Evolutionary conservation across 2,797 vertebrate genomes (phyloP), one percentile per base, ranked within the genome.

Genomic region (Phataginus tricuspis): DNA sequence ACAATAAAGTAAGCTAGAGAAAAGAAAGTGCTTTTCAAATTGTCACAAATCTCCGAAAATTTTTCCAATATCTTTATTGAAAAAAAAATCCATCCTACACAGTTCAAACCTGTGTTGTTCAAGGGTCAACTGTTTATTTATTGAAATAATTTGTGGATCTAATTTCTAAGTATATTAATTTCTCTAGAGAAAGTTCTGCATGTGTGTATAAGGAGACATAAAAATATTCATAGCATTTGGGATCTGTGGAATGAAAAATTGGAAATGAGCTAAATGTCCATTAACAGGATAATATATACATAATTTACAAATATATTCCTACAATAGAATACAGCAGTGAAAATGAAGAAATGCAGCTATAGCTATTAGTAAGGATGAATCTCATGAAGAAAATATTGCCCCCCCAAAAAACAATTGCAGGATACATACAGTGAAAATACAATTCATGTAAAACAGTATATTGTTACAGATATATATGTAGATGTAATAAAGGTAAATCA

Each of bases 241-340:
- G 29, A 86, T 75, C 31, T 92, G 86, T 78, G 72, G 66, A 68
- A 90, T 63, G 59, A 86, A 72, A 96, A 87, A 57, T 0, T 91
- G 25, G 34, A 79, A 80, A 39, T n/a, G 51, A 92, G 19, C 13
- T 59, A 68, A 92, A 63, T 14, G 42, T 84, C 5, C 12, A 83
- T 7, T 53, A 82, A 95, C 6, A 79, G 53, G 72, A 80, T 23
- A 82, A 86, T 78, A 61, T 42, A 80, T 78, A 61, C 29, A 39
- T 53, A 97, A 69, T 51, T 91, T 75, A 86, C 6, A 83, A 77
- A 34, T 57, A 72, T 55, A 68, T 66, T 87, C 57, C 74, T 77
- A 37, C 27, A 82, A 77, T 23, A 78, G 29, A 71, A 78, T 75
- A 55, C 10, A 80, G 13, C 31, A 64, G 25, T 59, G 42, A 74